phyloP scores from a whole-genome alignment of 1,140 invertebrate species.

The Dreissena polymorpha region DNA sequence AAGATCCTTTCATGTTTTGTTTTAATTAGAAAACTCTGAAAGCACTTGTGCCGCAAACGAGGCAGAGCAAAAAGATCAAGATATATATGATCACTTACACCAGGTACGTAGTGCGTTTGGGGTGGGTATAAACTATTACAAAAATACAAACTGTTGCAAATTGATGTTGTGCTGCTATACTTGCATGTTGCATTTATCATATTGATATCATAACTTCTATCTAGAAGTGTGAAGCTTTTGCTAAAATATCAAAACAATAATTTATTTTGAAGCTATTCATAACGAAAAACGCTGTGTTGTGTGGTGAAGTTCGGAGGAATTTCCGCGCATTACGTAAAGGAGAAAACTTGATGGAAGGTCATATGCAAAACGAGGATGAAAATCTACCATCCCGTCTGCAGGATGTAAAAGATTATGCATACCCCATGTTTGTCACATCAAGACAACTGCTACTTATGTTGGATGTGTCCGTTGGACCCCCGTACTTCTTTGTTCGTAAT shows the following conservation, averaged over 20 bases:
- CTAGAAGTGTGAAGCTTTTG: background rate
- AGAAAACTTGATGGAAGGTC: constrained; percentile 2
- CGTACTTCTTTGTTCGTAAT: constrained; percentile 57
- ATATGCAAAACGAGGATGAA: constrained; percentile 34
- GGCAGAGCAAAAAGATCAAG: too few species aligned
- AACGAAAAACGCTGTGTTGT: constrained; percentile 74
- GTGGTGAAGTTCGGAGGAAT: constrained; percentile 74
- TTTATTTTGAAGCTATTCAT: constrained; percentile 70
- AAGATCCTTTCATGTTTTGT: too few species aligned
- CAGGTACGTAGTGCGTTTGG: too few species aligned
- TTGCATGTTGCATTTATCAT: too few species aligned
- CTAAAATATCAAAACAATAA: background rate
- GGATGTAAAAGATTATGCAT: constrained; percentile 38
- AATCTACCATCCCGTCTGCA: constrained; percentile 52
- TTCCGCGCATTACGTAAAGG: constrained; percentile 63
- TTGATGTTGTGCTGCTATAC: too few species aligned
- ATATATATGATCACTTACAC: too few species aligned
- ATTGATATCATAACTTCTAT: too few species aligned
- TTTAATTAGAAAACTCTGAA: too few species aligned
- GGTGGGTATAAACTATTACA: too few species aligned
- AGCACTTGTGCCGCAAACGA: too few species aligned
- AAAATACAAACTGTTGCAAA: too few species aligned
- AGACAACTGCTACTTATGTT: constrained; percentile 55
- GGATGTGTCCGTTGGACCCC: constrained; percentile 56
- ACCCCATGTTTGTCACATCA: constrained; percentile 62